A percentile compares a stretch with the other conserved stretches of the same genome.
Conservation (phyloP, 2,113 vertebrate genomes). For the Sclerurus mexicanus region DNA sequence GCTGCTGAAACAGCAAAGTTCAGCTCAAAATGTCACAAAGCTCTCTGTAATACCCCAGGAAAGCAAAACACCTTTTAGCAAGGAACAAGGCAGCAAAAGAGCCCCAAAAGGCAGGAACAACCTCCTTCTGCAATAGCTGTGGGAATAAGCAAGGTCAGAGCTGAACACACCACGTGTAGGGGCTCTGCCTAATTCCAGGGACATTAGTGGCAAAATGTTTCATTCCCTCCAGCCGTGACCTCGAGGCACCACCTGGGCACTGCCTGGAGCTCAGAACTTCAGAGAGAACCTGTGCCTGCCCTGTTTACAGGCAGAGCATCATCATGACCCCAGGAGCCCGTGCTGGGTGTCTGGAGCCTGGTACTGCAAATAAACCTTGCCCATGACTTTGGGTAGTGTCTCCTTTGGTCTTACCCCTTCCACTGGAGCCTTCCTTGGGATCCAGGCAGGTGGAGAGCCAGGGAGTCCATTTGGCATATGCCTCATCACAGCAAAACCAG, state of each 20-base stretch:
- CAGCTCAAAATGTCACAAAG: constrained; percentile 6
- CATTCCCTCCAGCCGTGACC: not conserved
- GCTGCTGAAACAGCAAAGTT: constrained; percentile 44
- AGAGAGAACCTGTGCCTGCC: not conserved
- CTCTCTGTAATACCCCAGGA: not conserved
- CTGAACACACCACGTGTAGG: not conserved
- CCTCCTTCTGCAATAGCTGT: not conserved
- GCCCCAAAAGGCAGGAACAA: not conserved
- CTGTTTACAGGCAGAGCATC: not conserved
- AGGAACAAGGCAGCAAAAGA: not conserved
- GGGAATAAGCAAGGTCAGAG: not conserved
- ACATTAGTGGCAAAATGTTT: not conserved
- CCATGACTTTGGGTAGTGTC: not conserved
- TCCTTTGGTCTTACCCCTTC: not conserved
- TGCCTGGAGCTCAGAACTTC: not conserved
- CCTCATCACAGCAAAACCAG: not conserved
- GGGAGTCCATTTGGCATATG: not conserved
- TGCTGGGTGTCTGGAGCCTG: not conserved
- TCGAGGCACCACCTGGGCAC: not conserved
- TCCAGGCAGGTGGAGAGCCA: not conserved
- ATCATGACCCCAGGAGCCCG: not conserved
- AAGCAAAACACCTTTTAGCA: not conserved
- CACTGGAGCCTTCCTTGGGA: not conserved
- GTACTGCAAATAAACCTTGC: not conserved
- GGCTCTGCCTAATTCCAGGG: not conserved